A percentile compares a stretch with the other conserved stretches of the same genome.
Conservation (phyloP, 2,888 invertebrate species). For the Dilophus febrilis region DNA sequence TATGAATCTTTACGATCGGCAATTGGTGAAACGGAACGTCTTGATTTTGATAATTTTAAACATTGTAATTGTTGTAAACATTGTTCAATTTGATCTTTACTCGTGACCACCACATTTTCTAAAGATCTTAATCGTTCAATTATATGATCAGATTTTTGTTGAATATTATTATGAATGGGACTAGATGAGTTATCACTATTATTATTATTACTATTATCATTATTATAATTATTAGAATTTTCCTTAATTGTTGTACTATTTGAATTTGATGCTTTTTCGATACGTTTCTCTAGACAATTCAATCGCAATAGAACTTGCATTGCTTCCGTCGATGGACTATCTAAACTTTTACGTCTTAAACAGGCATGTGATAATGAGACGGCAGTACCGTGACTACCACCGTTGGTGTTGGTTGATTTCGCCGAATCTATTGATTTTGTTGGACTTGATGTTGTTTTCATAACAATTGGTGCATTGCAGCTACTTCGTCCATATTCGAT, state of each 20-base stretch:
- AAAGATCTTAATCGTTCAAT: slow-evolving; percentile 41
- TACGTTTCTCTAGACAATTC: slow-evolving; percentile 60
- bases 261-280: slow-evolving; percentile 36
- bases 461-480: slow-evolving; percentile 14
- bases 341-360: slow-evolving; percentile 55
- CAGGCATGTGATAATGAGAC: no score
- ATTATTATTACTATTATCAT: slow-evolving; percentile 6
- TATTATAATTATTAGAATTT: slow-evolving; percentile 9
- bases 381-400: no score
- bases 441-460: slow-evolving; percentile 19
- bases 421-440: slow-evolving; percentile 28
- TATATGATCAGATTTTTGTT: slow-evolving; percentile 37
- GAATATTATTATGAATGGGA: no score
- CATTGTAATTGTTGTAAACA: slow-evolving; percentile 44
- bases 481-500: slow-evolving; percentile 34
- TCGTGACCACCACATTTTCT: slow-evolving; percentile 43
- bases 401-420: slow-evolving; percentile 10
- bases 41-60: slow-evolving; percentile 42
- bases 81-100: slow-evolving; percentile 49
- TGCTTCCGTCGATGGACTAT: slow-evolving; percentile 61
- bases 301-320: slow-evolving; percentile 63
- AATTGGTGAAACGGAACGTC: slow-evolving; percentile 41
- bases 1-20: slow-evolving; percentile 46
- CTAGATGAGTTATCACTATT: slow-evolving; percentile 13
- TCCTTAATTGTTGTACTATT: slow-evolving; percentile 6